Percentiles rank a stretch among this genome's conserved stretches.
Evolutionary conservation across 2,113 vertebrate species (phyloP).

Genomic region (Sinocyclocheilus maitianheensis): DNA sequence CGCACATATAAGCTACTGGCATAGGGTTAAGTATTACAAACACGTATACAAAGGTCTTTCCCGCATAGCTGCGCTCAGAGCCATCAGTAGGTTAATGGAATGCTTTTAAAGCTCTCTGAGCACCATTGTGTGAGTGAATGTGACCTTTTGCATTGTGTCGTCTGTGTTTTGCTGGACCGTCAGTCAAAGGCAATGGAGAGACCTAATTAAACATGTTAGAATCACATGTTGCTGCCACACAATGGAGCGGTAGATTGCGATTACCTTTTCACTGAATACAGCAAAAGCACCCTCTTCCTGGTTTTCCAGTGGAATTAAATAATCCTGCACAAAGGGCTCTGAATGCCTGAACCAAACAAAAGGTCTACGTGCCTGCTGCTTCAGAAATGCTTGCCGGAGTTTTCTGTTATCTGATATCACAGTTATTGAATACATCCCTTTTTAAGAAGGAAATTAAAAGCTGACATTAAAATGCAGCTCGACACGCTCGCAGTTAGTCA

Average conservation of each 20-base stretch:
- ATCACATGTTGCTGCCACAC: conserved; percentile 65
- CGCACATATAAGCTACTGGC: not conserved
- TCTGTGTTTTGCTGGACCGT: conserved; percentile 68
- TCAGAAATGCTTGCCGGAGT: conserved; percentile 70
- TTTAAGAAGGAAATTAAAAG: conserved; percentile 78
- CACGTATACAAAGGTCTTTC: conserved; percentile 37
- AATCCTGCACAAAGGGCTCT: conserved; percentile 71
- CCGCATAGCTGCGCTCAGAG: conserved; percentile 31
- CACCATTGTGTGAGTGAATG: conserved; percentile 54
- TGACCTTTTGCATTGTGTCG: conserved; percentile 66
- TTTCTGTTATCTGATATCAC: conserved; percentile 74
- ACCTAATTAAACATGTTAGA: conserved; percentile 75
- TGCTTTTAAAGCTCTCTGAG: conserved; percentile 53
- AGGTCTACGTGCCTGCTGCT: conserved; percentile 60
- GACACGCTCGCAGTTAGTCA: conserved; percentile 52
- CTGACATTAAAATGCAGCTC: conserved; percentile 74
- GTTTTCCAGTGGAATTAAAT: conserved; percentile 67
- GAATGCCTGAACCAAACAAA: conserved; percentile 74
- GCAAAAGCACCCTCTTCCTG: conserved; percentile 68
- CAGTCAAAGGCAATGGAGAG: conserved; percentile 64
- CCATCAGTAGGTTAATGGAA: conserved; percentile 58
- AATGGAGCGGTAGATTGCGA: conserved; percentile 71
- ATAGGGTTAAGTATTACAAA: conserved; percentile 34
- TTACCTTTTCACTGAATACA: conserved; percentile 63
- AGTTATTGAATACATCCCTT: conserved; percentile 65